Evolutionary conservation across 2,888 invertebrate species (phyloP).

Genomic region (Sipha maydis): DNA sequence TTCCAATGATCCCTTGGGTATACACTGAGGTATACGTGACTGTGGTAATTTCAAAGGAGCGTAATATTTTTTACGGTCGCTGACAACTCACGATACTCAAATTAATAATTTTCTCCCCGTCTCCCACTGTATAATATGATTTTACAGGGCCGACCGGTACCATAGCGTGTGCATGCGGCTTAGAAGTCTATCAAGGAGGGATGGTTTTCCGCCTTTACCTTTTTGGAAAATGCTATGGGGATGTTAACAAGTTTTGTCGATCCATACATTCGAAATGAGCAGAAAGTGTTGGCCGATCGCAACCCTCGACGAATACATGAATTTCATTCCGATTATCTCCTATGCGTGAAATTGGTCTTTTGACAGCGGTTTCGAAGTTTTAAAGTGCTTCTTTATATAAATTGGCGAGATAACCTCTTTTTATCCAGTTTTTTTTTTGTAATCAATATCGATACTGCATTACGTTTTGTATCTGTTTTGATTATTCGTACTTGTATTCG

Average conservation of each 20-base stretch:
- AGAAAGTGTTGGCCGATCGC: not conserved
- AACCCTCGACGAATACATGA: conserved; percentile 41
- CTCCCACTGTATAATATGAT: not conserved
- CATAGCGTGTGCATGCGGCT: conserved; percentile 16
- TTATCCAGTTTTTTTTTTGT: not conserved
- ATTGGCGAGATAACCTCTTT: conserved; percentile 21
- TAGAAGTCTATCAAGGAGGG: not conserved
- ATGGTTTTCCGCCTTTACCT: conserved; percentile 15
- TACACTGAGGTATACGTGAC: conserved; percentile 32
- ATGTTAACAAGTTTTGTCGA: conserved; percentile 61
- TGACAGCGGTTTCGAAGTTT: conserved; percentile 37
- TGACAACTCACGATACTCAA: conserved; percentile 61
- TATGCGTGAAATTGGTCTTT: conserved; percentile 39
- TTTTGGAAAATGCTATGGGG: conserved; percentile 26
- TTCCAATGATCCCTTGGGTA: conserved; percentile 25
- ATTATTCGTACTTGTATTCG: not conserved
- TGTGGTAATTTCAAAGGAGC: conserved; percentile 34
- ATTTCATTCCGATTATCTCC: conserved; percentile 33
- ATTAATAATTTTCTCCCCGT: conserved; percentile 42
- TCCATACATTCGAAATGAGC: conserved; percentile 61
- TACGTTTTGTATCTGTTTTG: not conserved
- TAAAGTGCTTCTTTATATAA: conserved; percentile 35
- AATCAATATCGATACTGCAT: conserved; percentile 11
- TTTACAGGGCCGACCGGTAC: conserved; percentile 44
- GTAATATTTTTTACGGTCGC: conserved; percentile 59